Evolutionary conservation across 2,113 vertebrate species (phyloP).

Genomic region (Dicerorhinus sumatrensis): DNA sequence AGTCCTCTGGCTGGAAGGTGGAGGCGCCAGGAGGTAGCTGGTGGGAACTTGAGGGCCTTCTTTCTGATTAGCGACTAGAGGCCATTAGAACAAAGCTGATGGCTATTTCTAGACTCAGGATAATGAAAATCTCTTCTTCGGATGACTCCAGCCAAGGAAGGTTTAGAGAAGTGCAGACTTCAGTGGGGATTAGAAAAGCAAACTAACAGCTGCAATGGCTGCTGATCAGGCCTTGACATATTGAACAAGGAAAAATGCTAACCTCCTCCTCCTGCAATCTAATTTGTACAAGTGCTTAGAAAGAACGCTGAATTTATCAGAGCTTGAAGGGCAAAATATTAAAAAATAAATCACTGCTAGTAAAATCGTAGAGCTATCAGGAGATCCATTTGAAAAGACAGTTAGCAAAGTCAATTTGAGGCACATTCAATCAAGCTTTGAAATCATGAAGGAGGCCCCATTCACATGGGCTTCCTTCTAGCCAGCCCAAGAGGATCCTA

Average conservation of each 20-base stretch:
- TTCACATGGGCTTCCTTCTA: background rate
- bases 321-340: slow-evolving; percentile 74
- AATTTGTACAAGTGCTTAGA: slow-evolving; percentile 68
- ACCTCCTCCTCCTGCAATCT: slow-evolving; percentile 26
- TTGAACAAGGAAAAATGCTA: slow-evolving; percentile 40
- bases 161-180: background rate
- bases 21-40: background rate
- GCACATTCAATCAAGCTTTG: slow-evolving; percentile 9
- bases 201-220: background rate
- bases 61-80: background rate
- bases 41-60: background rate
- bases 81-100: background rate
- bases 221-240: background rate
- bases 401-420: slow-evolving; percentile 51
- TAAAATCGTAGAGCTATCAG: slow-evolving; percentile 54
- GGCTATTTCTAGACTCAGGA: background rate
- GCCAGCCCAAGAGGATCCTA: background rate
- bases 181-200: background rate
- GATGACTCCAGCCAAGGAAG: background rate
- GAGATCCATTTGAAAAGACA: slow-evolving; percentile 70
- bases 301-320: slow-evolving; percentile 65
- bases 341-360: slow-evolving; percentile 76
- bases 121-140: background rate
- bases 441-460: background rate
- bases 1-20: background rate